These are phyloP conservation scores for Cervus canadensis DNA, from an alignment of 2,113 vertebrate species.

Conservation along the genomic window DNA sequence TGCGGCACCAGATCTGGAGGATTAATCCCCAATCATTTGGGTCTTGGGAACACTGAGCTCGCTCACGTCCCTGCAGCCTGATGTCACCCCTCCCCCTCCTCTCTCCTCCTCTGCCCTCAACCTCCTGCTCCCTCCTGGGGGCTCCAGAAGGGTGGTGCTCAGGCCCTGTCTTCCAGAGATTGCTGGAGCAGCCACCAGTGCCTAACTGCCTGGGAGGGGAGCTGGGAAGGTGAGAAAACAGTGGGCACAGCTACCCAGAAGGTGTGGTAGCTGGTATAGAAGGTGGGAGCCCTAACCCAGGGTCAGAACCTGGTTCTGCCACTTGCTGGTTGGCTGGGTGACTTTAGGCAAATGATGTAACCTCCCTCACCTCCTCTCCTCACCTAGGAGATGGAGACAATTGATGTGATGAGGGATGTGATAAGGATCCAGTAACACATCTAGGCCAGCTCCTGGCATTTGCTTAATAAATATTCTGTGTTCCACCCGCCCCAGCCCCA, in stretches of 20 bases:
- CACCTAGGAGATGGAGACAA: not conserved
- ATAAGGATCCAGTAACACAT: not conserved
- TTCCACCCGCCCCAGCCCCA: not conserved
- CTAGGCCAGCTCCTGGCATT: too few relatives aligned
- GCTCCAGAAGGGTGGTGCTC: not conserved
- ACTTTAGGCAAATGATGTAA: not conserved
- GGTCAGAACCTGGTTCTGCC: not conserved
- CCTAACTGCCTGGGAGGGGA: not conserved
- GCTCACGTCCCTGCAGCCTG: not conserved
- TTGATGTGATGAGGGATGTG: not conserved
- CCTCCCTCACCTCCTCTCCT: not conserved
- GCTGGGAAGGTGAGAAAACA: not conserved
- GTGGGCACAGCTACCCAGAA: not conserved
- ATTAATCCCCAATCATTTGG: not conserved
- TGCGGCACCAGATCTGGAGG: not conserved
- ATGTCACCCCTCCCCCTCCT: not conserved
- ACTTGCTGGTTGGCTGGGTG: not conserved
- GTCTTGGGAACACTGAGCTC: not conserved
- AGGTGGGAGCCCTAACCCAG: not conserved
- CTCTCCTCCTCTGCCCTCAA: not conserved
- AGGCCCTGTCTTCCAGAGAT: not conserved
- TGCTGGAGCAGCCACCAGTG: not conserved
- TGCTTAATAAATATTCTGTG: not conserved
- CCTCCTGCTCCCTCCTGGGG: not conserved
- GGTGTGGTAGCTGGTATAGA: accelerated